Conservation (phyloP, 1,140 invertebrate species). For the Zaprionus davidi region DNA sequence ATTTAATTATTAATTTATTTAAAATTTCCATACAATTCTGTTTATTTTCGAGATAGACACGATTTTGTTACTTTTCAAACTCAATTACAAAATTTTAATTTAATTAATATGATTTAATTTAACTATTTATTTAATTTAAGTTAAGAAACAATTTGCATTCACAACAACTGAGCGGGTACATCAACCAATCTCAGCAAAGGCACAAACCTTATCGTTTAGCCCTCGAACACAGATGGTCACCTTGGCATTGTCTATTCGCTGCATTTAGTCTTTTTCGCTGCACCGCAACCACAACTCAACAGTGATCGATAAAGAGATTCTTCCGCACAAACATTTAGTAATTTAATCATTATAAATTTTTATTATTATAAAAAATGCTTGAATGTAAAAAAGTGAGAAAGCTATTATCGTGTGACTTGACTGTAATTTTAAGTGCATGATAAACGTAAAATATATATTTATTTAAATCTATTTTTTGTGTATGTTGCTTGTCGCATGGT, state of each 20-base stretch:
- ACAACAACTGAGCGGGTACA: conserved; percentile 7
- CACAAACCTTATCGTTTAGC: conserved; percentile 4
- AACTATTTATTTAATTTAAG: background rate
- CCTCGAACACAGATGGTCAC: conserved; percentile 20
- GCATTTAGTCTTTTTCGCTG: conserved; percentile 12
- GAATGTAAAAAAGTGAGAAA: no score
- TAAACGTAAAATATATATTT: conserved; percentile 72
- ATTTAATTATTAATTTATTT: conserved; percentile 29
- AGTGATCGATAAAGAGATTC: background rate
- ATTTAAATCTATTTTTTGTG: conserved; percentile 66
- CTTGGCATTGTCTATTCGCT: conserved; percentile 16
- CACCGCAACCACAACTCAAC: conserved; percentile 5
- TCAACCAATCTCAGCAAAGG: conserved; percentile 19
- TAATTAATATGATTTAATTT: background rate
- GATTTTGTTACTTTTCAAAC: conserved; percentile 15
- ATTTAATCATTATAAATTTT: no score
- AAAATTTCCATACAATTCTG: conserved; percentile 6
- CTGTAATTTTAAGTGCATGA: conserved; percentile 53
- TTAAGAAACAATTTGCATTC: background rate
- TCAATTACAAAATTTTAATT: background rate
- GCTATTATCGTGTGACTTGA: no score
- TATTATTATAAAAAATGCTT: no score
- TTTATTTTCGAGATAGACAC: conserved; percentile 5
- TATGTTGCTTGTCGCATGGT: conserved; percentile 52
- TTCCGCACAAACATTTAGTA: no score